A percentile compares a stretch with the other conserved stretches of the same genome.
Conservation (phyloP, 92 coral and sea anemone species). For the Bergia sp. region DNA sequence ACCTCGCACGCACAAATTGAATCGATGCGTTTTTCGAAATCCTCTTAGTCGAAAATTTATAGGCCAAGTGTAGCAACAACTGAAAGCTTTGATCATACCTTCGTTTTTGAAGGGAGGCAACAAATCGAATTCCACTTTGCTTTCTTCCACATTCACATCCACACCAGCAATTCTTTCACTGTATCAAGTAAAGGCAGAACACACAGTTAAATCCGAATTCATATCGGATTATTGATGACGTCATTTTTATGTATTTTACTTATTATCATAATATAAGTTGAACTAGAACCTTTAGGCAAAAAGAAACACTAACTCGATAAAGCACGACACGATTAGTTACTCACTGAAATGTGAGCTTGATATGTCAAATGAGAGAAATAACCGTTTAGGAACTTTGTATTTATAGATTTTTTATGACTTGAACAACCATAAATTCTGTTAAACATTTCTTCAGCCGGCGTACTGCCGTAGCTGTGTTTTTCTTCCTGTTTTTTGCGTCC, state of each 20-base stretch:
- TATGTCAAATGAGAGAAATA: too few relatives aligned
- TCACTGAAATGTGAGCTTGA: too few relatives aligned
- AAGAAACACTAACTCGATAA: too few relatives aligned
- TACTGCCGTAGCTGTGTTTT: too few relatives aligned
- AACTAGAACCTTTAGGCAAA: too few relatives aligned
- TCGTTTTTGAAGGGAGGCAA: slow-evolving; percentile 39
- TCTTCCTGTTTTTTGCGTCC: too few relatives aligned
- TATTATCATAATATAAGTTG: not conserved
- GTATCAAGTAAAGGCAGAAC: not conserved
- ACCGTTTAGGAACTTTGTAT: too few relatives aligned
- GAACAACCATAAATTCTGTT: too few relatives aligned
- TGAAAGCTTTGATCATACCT: slow-evolving; percentile 13
- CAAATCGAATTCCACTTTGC: slow-evolving; percentile 21
- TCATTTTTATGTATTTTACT: not conserved
- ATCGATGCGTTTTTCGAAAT: not conserved
- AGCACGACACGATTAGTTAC: too few relatives aligned
- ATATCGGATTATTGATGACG: not conserved
- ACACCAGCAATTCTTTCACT: slow-evolving; percentile 46
- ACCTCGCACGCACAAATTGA: not conserved
- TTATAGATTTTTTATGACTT: too few relatives aligned
- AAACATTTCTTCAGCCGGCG: too few relatives aligned
- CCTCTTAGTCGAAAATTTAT: too few relatives aligned
- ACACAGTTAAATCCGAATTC: not conserved
- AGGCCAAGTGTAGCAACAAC: not conserved
- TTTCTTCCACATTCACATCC: slow-evolving; percentile 30